phyloP scores from a whole-genome alignment of 2,113 vertebrate species.

The Tetrao urogallus region DNA sequence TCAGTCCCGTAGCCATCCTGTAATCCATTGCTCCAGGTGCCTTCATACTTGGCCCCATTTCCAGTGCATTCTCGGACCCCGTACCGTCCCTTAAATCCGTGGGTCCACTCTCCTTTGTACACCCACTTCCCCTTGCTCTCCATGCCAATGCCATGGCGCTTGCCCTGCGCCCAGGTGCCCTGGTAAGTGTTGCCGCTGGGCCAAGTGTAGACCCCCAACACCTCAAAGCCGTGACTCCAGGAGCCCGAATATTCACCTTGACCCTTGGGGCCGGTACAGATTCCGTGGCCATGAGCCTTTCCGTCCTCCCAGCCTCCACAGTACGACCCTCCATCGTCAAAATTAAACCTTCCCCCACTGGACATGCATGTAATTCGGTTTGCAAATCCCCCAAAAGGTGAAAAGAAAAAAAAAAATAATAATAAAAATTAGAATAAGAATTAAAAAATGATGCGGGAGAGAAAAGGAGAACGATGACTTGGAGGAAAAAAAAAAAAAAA shows the following conservation, averaged over 20 bases:
- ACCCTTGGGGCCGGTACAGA: conserved; percentile 98
- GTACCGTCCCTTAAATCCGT: conserved; percentile 99
- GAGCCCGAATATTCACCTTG: conserved; percentile 98
- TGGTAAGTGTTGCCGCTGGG: conserved; percentile 98
- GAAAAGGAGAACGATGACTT: neutral
- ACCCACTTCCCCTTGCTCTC: conserved; percentile 99
- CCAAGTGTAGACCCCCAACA: conserved; percentile 98
- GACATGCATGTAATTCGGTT: conserved; percentile 92
- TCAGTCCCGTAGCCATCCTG: conserved; percentile 99
- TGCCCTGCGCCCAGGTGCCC: conserved; percentile 98
- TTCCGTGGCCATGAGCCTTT: conserved; percentile 98
- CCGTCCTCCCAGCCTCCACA: conserved; percentile 99
- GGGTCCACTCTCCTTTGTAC: conserved; percentile 98
- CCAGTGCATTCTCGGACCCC: conserved; percentile 94
- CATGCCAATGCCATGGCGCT: conserved; percentile 95
- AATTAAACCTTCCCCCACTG: conserved; percentile 96
- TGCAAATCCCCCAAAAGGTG: conserved; percentile 80
- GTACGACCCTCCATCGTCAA: conserved; percentile 99
- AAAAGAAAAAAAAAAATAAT: neutral
- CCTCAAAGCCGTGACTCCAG: conserved; percentile 98
- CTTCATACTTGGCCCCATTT: conserved; percentile 95
- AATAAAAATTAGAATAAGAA: neutral
- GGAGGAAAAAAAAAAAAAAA: neutral
- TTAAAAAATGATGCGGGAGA: neutral
- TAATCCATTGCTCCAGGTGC: conserved; percentile 98